These are phyloP conservation scores for Cydia amplana DNA, from an alignment of 1,140 invertebrate species.

Conservation along the genomic window DNA sequence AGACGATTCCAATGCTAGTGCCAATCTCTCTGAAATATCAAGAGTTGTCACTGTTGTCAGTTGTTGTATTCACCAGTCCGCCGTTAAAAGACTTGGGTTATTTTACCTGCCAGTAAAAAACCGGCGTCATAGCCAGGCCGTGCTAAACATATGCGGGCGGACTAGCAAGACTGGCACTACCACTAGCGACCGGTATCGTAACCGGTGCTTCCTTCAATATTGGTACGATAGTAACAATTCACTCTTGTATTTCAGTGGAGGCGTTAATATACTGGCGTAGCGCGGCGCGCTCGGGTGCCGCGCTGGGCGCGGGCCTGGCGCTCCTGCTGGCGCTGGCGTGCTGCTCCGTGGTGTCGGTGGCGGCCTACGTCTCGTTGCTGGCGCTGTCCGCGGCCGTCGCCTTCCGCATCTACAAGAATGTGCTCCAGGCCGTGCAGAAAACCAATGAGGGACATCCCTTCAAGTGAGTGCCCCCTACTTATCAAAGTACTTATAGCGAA, in stretches of 20 bases:
- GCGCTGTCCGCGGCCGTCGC: slow-evolving; percentile 90
- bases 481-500: neutral
- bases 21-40: neutral
- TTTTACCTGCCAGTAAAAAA: too few relatives aligned
- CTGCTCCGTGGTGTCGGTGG: slow-evolving; percentile 97
- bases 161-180: too few relatives aligned
- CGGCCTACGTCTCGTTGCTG: slow-evolving; percentile 93
- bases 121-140: too few relatives aligned
- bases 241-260: slow-evolving; percentile 86
- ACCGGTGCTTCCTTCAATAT: neutral
- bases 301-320: slow-evolving; percentile 92
- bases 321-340: slow-evolving; percentile 95
- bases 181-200: too few relatives aligned
- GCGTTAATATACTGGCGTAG: slow-evolving; percentile 98
- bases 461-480: slow-evolving; percentile 85
- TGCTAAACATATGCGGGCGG: too few relatives aligned
- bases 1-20: neutral
- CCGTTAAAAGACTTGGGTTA: too few relatives aligned
- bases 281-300: slow-evolving; percentile 95
- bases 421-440: slow-evolving; percentile 97
- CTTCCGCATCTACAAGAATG: slow-evolving; percentile 97
- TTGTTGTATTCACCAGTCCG: neutral
- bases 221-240: neutral
- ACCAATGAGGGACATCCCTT: slow-evolving; percentile 98
- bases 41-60: too few relatives aligned